Base-by-base conservation (phyloP, 2,888 invertebrate species). In the Drosophila borborema region DNA sequence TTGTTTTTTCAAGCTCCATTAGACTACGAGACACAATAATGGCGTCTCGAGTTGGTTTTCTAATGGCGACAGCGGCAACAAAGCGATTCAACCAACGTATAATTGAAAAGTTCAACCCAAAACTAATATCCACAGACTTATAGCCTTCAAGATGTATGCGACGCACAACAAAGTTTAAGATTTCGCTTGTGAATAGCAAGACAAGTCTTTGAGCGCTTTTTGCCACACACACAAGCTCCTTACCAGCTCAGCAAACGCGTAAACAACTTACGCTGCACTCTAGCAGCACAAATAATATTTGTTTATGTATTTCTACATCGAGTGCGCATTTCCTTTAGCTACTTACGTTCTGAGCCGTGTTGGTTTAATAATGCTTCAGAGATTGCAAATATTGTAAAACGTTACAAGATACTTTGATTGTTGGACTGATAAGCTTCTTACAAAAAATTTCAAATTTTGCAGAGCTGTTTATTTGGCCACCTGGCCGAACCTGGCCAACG, bases 1-100 rank as follows among this genome's bases (percentile, higher is more conserved):
- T 78, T 71, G 74, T 71, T 77, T 72, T 68, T 63, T 83, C 55
- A 76, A 58, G 82, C 88, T 71, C 88, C 86, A 87, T 87, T 87
- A 87, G 82, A 49, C 58, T 58, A n/a, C 67, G 65, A 70, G 78
- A 84, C 79, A 78, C 63, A 59, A 64, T 86, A 81, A 78, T 74
- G 81, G 70, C 66, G 79, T 70, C 79, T 78, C 68, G 76, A 53
- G 72, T 60, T n/a, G 72, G 72, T 74, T 74, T 74, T 64, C 67
- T 81, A 84, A 87, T 87, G 87, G 66, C 58, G 63, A 64, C 77
- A 70, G 53, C 31, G 54, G 58, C 61, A 64, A 64, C 60, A 31
- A 14, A 28, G 40, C 62, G 20, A 59, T 59, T 64, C 46, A 46
- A 20, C 16, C 55, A 60, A 59, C 54, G 65, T 62, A 64, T 70